phyloP scores from a whole-genome alignment of 1,140 invertebrate genomes.

The Nephotettix cincticeps region DNA sequence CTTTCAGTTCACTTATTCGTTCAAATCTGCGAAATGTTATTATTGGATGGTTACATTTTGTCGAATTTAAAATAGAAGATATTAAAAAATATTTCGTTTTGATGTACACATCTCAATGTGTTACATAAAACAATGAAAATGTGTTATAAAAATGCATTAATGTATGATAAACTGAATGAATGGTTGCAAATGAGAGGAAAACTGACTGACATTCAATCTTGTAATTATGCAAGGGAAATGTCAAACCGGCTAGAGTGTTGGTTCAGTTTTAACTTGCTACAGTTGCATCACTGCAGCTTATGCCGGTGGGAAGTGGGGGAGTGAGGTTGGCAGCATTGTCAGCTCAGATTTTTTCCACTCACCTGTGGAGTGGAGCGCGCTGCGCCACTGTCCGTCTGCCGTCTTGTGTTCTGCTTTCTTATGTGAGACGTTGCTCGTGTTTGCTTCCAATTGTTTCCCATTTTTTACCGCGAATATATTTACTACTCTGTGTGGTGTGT shows the following conservation, averaged over 20 bases:
- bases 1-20: too few relatives aligned
- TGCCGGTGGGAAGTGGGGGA: slow-evolving; percentile 4
- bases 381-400: neutral
- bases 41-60: too few relatives aligned
- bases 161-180: neutral
- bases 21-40: too few relatives aligned
- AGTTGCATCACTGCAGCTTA: slow-evolving; percentile 7
- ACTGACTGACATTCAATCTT: neutral
- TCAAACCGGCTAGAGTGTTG: neutral
- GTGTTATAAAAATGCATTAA: too few relatives aligned
- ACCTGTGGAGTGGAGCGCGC: neutral
- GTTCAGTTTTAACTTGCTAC: neutral
- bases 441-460: neutral
- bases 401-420: neutral
- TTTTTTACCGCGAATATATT: neutral
- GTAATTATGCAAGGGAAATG: neutral
- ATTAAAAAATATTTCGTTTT: too few relatives aligned
- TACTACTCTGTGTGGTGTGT: neutral
- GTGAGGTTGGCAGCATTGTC: slow-evolving; percentile 4
- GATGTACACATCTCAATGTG: too few relatives aligned
- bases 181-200: neutral
- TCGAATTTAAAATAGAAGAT: too few relatives aligned
- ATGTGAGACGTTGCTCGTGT: neutral
- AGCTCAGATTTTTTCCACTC: slow-evolving; percentile 8
- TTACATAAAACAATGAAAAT: too few relatives aligned